Evolutionary conservation across 2,888 invertebrate species (phyloP).

Genomic region (Hirudinaria manillensis): DNA sequence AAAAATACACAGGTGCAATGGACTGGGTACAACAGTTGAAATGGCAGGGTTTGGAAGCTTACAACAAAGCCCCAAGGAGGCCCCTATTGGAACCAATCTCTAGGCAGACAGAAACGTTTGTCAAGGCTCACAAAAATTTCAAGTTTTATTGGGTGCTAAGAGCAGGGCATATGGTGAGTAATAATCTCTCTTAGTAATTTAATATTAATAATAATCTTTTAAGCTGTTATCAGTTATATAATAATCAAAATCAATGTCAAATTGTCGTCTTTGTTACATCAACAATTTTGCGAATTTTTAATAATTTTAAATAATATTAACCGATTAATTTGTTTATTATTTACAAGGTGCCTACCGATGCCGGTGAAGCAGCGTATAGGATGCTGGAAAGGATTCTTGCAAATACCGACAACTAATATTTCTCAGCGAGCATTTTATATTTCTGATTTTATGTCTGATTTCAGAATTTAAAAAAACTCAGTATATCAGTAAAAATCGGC

Average conservation of each 20-base stretch:
- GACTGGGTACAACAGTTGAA: constrained; percentile 36
- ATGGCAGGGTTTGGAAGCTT: constrained; percentile 33
- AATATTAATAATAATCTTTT: too few species aligned
- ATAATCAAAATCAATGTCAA: too few species aligned
- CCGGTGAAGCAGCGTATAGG: constrained; percentile 33
- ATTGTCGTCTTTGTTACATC: too few species aligned
- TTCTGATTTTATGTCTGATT: too few species aligned
- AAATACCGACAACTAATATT: constrained; percentile 31
- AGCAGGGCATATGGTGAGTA: constrained; percentile 39
- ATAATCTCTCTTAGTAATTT: neutral
- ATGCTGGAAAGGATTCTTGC: constrained; percentile 37
- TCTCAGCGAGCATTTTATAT: too few species aligned
- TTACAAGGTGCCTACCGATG: constrained; percentile 36
- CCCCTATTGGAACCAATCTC: constrained; percentile 24
- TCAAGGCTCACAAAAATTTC: constrained; percentile 40
- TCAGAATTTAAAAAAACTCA: too few species aligned
- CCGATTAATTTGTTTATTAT: neutral
- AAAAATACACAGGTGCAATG: constrained; percentile 33
- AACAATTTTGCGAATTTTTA: too few species aligned
- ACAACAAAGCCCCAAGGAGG: constrained; percentile 25
- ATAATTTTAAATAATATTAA: neutral
- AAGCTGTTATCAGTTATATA: too few species aligned
- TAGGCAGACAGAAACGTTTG: constrained; percentile 39
- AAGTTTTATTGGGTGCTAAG: constrained; percentile 40
- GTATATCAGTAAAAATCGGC: too few species aligned